A percentile compares a stretch with the other conserved stretches of the same genome.
phyloP scores from a whole-genome alignment of 2,113 vertebrate genomes.

The Nibea coibor region DNA sequence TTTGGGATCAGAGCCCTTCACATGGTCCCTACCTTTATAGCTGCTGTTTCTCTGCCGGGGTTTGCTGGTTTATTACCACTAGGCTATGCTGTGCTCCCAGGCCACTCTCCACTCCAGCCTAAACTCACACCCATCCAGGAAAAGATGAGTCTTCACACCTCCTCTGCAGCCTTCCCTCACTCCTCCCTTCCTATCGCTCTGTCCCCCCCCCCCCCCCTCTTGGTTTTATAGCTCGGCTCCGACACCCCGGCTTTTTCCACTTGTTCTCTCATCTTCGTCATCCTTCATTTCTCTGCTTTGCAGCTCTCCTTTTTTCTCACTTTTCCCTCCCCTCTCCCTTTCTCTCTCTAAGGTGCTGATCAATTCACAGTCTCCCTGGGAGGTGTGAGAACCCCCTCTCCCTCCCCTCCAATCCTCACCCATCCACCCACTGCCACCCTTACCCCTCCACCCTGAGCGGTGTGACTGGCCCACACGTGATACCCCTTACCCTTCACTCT shows the following conservation, averaged over 20 bases:
- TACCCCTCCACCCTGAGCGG: constrained; percentile 49
- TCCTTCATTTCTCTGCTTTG: constrained; percentile 67
- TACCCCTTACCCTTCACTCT: constrained; percentile 28
- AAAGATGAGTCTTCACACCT: constrained; percentile 86
- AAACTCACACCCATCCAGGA: constrained; percentile 75
- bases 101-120: constrained; percentile 56
- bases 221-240: constrained; percentile 61
- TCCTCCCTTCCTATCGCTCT: constrained; percentile 35
- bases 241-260: constrained; percentile 65
- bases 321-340: constrained; percentile 60
- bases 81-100: constrained; percentile 69
- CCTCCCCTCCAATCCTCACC: constrained; percentile 48
- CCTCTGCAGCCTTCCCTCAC: constrained; percentile 58
- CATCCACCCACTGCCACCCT: constrained; percentile 45
- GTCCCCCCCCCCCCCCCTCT: not conserved
- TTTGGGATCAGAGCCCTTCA: not conserved
- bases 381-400: constrained; percentile 78
- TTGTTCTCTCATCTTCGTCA: constrained; percentile 58
- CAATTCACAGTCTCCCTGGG: constrained; percentile 86
- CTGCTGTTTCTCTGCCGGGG: constrained; percentile 54
- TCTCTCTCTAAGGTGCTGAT: constrained; percentile 83
- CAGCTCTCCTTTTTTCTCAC: constrained; percentile 57
- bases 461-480: constrained; percentile 64
- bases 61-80: constrained; percentile 65
- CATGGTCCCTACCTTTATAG: not conserved